These are phyloP conservation scores for Sus cebifrons DNA, from an alignment of 2,797 vertebrate genomes.

Conservation along the genomic window DNA sequence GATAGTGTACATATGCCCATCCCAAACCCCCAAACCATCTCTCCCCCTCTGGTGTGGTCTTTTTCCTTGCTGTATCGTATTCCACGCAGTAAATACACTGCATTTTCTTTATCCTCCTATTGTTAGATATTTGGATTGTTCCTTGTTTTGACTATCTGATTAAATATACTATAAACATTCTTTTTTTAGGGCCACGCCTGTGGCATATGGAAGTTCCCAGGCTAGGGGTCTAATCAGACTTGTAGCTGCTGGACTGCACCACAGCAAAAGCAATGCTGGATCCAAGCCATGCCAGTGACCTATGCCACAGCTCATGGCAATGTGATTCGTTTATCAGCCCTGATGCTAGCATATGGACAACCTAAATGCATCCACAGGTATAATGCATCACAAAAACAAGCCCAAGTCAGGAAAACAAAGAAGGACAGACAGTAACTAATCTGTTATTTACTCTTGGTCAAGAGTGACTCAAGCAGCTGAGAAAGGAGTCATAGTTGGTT, in stretches of 20 bases:
- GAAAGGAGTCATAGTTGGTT: background rate
- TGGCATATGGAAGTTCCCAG: too few relatives aligned
- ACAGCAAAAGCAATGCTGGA: too few relatives aligned
- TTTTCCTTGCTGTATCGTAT: background rate
- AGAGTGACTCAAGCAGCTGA: background rate
- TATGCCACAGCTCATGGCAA: too few relatives aligned
- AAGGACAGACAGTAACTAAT: background rate
- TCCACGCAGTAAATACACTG: background rate
- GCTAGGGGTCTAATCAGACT: too few relatives aligned
- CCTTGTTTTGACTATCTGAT: background rate
- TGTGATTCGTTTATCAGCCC: background rate
- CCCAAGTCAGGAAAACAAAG: background rate
- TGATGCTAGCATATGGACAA: background rate
- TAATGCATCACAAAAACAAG: background rate
- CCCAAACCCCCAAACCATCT: too few relatives aligned
- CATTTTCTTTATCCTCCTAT: background rate
- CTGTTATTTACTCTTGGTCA: background rate
- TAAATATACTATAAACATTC: background rate
- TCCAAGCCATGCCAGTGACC: too few relatives aligned
- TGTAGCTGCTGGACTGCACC: too few relatives aligned
- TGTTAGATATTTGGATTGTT: background rate
- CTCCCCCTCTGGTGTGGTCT: background rate
- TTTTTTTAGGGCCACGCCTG: background rate
- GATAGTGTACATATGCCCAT: too few relatives aligned
- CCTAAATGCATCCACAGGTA: background rate